Conservation (phyloP, 30 jellyfish, hydroid and myxozoan genomes). For the Aurelia sp. region DNA sequence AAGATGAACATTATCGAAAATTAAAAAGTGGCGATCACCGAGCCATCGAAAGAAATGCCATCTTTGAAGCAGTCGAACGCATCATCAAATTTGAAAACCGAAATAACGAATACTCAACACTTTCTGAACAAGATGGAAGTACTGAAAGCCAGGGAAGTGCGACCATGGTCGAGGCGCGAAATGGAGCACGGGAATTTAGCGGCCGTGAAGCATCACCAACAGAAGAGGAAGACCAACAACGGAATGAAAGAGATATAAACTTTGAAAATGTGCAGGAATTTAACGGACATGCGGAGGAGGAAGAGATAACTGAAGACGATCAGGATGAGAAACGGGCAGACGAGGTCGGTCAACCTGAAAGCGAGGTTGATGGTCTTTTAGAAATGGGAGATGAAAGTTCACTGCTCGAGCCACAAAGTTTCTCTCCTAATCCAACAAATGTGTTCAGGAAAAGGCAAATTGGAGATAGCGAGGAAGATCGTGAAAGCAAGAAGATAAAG, state of each 20-base stretch:
- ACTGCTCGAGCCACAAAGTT: no score
- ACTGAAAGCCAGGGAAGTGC: not conserved
- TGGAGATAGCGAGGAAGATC: conserved; percentile 1
- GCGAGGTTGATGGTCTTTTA: no score
- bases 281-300: no score
- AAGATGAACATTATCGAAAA: conserved; percentile 3
- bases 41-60: conserved; percentile 19
- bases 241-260: no score
- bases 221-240: no score
- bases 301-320: no score
- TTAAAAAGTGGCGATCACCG: not conserved
- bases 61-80: conserved; percentile 40
- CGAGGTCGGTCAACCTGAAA: no score
- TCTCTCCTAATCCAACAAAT: no score
- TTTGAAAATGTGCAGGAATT: no score
- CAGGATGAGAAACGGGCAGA: no score
- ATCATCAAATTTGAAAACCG: not conserved
- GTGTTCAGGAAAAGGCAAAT: not conserved
- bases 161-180: conserved; percentile 8
- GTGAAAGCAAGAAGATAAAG: not conserved
- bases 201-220: no score
- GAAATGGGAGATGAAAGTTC: no score
- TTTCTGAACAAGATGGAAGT: conserved; percentile 34
- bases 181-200: not conserved
- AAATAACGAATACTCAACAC: not conserved